Base-by-base conservation (phyloP, 2,888 invertebrate genomes). In the Spialia ferax region DNA sequence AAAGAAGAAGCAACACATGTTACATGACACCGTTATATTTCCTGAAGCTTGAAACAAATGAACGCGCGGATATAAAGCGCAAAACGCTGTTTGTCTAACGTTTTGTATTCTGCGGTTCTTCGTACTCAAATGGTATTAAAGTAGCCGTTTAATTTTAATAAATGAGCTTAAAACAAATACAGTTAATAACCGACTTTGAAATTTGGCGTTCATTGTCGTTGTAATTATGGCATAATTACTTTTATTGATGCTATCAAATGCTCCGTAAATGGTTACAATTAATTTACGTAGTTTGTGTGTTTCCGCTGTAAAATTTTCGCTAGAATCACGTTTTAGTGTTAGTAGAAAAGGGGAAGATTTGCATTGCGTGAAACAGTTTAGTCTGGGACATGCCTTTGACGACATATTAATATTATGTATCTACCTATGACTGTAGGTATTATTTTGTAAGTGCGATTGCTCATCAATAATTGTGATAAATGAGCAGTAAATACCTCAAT, bases 371-470 rank as follows among this genome's bases (percentile, higher is more conserved):
- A 79, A 78, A 80, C 81, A 79, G 81, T 82, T 84, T 85, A 84
- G 85, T 84, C 80, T 80, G 74, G 79, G 82, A 77, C 79, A 79
- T 79, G 75, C 85, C 86, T 87, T 85, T 82, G 77, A 79, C 73
- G 78, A 81, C 83, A 82, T 84, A 63, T 68, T n/a, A n/a, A n/a
- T n/a, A n/a, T n/a, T n/a, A n/a, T n/a, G n/a, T n/a, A n/a, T n/a
- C n/a, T n/a, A n/a, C n/a, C n/a, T n/a, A n/a, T n/a, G n/a, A n/a
- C n/a, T n/a, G n/a, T n/a, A n/a, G n/a, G n/a, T n/a, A n/a, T n/a
- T n/a, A n/a, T n/a, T n/a, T 81, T 85, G 82, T 85, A 86, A 85
- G 85, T 81, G 83, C 81, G 79, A 78, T 77, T 81, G 77, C 79
- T 82, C 82, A 82, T 82, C 83, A 83, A n/a, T n/a, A n/a, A 82